These are phyloP conservation scores for Drosophila paramelanica DNA, from an alignment of 2,888 invertebrate species.

Conservation along the genomic window DNA sequence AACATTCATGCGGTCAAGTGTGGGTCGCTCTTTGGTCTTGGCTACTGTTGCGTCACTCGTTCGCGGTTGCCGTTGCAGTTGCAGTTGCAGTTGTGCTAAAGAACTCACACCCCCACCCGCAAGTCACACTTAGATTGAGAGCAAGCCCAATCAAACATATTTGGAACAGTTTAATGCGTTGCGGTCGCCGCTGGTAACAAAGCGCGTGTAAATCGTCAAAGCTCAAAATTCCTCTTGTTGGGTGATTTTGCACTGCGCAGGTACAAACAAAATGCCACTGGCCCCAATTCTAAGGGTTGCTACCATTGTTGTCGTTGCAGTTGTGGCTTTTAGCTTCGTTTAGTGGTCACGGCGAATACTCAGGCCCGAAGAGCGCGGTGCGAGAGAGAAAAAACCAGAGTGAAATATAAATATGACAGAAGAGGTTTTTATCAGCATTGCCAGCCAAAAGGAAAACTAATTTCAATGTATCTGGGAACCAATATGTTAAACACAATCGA, in stretches of 20 bases:
- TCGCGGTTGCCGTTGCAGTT: slow-evolving; percentile 39
- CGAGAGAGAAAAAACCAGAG: background rate
- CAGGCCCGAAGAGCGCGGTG: slow-evolving; percentile 6
- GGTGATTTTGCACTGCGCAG: slow-evolving; percentile 57
- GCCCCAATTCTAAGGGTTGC: slow-evolving; percentile 27
- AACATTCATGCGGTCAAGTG: slow-evolving; percentile 58
- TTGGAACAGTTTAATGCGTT: slow-evolving; percentile 43
- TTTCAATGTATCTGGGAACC: too few relatives aligned
- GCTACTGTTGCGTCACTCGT: slow-evolving; percentile 52
- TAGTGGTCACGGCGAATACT: slow-evolving; percentile 48
- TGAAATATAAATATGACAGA: background rate
- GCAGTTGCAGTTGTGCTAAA: background rate
- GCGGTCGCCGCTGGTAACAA: slow-evolving; percentile 27
- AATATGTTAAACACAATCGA: too few relatives aligned
- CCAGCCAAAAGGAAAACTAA: background rate
- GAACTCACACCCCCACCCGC: slow-evolving; percentile 1
- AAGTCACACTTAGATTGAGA: slow-evolving; percentile 12
- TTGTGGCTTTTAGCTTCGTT: background rate
- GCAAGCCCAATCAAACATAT: slow-evolving; percentile 30
- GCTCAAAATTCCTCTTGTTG: background rate
- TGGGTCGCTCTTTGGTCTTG: slow-evolving; percentile 36
- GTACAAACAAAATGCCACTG: slow-evolving; percentile 69
- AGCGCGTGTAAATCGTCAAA: slow-evolving; percentile 24
- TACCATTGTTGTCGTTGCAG: slow-evolving; percentile 11
- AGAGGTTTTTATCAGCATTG: slow-evolving; percentile 11